Percentiles rank a stretch among this genome's conserved stretches.
Conservation (phyloP, 2,113 vertebrate genomes). For the Callithrix jacchus region DNA sequence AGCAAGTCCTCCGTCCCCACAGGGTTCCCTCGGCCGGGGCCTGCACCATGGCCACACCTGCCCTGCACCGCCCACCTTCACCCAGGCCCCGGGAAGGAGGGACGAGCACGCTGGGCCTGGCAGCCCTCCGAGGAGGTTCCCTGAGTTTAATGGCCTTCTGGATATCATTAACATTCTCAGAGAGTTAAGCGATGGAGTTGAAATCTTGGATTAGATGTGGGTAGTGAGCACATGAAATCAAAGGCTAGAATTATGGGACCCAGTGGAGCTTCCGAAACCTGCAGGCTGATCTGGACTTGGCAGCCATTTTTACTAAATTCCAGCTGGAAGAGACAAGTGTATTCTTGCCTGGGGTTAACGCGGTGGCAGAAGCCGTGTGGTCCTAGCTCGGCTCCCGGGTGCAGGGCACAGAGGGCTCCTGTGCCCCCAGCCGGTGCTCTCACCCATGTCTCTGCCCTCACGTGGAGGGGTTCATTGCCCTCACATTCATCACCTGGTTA, state of each 20-base stretch:
- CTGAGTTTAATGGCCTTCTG: not conserved
- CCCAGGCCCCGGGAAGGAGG: not conserved
- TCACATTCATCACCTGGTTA: fast-evolving
- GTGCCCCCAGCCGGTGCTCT: not conserved
- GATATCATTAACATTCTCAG: not conserved
- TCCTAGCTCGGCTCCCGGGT: not conserved
- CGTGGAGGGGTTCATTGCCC: not conserved
- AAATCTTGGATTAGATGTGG: not conserved
- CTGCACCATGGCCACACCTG: not conserved
- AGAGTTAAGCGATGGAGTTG: not conserved
- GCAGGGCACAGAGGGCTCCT: not conserved
- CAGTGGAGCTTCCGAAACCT: not conserved
- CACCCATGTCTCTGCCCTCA: not conserved
- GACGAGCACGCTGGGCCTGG: not conserved
- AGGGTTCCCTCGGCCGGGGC: fast-evolving
- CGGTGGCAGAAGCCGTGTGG: not conserved
- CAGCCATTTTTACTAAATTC: not conserved
- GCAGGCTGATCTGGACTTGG: not conserved
- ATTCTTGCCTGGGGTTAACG: not conserved
- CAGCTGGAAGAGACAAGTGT: not conserved
- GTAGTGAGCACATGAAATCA: not conserved
- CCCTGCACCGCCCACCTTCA: not conserved
- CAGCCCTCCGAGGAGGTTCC: not conserved
- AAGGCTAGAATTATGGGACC: not conserved
- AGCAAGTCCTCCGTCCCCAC: not conserved